Base-by-base conservation (phyloP, 2,797 vertebrate species). In the Rhodeus uyekii region DNA sequence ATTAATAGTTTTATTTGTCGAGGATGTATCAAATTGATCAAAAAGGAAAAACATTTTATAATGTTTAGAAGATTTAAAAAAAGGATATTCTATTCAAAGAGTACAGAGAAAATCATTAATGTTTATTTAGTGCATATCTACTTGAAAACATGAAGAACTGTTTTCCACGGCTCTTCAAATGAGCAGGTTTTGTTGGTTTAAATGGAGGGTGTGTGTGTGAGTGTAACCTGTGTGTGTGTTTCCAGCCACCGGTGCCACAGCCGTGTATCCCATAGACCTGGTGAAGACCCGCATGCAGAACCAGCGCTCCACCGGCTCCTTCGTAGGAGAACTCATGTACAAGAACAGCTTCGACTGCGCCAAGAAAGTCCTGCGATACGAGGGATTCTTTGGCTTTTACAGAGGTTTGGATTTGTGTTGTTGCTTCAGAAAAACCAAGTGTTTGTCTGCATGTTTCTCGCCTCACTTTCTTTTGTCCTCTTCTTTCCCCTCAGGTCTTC, bases 261-360 rank as follows among this genome's bases (percentile, higher is more conserved):
- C 98, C 0, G 98, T 99, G 0, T 99, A 99, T 79, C 98, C 98
- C 68, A 99, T 99, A 36, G 98, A 99, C 90, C 90, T 99, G 92
- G 98, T 99, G 87, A 99, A 99, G 94, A 99, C 98, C 6, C 96
- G 98, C 0, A 99, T 99, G 98, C 98, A 99, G 91, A 99, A 99
- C 91, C 98, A 99, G 87, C 96, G 98, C 61, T 95, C 96, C 87
- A 96, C 94, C 0, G 96, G 97, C 22, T 97, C 98, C 19, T 97
- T 99, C 0, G 95, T 99, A 1, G 98, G 97, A 79, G 98, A 99
- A 92, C 82, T 99, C 91, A 97, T 99, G 98, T 99, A 99, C 90
- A 99, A 99, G 92, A 99, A 96, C 95, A 99, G 98, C 89, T 99
- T 99, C 83, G 98, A 99, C 92, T 99, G 98, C 82, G 98, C 98